Evolutionary conservation across 2,888 invertebrate genomes (phyloP), one percentile per base, ranked within the genome.

Genomic region (Altica lythri): DNA sequence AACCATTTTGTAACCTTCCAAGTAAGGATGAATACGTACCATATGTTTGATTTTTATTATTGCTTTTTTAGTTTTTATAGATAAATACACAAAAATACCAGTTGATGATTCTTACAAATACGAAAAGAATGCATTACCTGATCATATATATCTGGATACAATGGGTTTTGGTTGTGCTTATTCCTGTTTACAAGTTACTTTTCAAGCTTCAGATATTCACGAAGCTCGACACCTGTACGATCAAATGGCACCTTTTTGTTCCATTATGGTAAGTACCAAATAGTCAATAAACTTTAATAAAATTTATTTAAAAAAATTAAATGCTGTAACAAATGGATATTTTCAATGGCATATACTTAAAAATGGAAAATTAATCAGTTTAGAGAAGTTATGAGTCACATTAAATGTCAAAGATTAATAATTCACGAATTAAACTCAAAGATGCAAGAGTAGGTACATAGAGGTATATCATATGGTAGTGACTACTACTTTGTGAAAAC

Each of bases 121-220:
- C 62, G 84, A 86, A 43, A 81, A 83, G 43, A 86, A 86, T 1
- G 90, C 90, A 0, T 80, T 85, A 68, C 90, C 91, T 0, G 91
- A 97, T 79, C 92, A 95, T 70, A 91, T 99, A 60, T 95, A 97
- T 71, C 88, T 99, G 88, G 99, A 99, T 77, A 93, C 95, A 1
- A 98, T 98, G 98, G 98, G 96, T 14, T 99, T 99, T 76, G 98
- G 97, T 49, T 99, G 99, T 98, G 99, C 99, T 19, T 96, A 95
- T 75, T 95, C 93, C 69, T 98, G 97, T 73, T 81, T 98, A 25
- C 97, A 98, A 76, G 82, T 95, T 50, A 95, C 95, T 43, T 98
- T 99, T 80, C 90, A 94, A 78, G 97, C 98, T 1, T 95, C 95
- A 76, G 95, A 96, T 75, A 95, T 99, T 61, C 84, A 84, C 37